phyloP scores from a whole-genome alignment of 2,888 invertebrate species.

The Noctua pronuba region DNA sequence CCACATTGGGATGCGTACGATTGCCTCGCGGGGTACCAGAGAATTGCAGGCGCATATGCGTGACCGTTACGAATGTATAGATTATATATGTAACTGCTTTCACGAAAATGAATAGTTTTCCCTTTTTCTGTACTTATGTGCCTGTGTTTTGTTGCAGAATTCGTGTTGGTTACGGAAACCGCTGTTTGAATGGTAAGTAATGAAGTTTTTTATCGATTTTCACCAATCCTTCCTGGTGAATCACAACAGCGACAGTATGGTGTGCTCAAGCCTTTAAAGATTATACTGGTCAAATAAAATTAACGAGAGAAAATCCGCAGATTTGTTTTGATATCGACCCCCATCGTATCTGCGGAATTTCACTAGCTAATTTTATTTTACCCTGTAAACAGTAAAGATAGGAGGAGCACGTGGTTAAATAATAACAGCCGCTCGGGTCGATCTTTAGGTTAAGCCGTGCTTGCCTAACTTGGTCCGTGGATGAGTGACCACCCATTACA shows the following conservation, averaged over 20 bases:
- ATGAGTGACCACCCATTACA: too few relatives aligned
- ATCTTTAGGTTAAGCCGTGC: too few relatives aligned
- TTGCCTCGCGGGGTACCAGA: conserved; percentile 66
- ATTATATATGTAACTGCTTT: conserved; percentile 71
- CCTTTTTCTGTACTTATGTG: conserved; percentile 44
- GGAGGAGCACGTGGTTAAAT: too few relatives aligned
- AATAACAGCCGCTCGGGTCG: too few relatives aligned
- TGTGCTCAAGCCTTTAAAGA: neutral
- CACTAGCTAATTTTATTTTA: neutral
- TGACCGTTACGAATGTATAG: conserved; percentile 72
- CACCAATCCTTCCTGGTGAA: neutral
- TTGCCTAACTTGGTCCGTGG: too few relatives aligned
- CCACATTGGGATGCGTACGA: conserved; percentile 70
- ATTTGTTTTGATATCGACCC: neutral
- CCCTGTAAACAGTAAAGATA: neutral
- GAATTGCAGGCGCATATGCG: conserved; percentile 70
- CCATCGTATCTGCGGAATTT: neutral
- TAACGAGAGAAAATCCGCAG: neutral
- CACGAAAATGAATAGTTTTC: conserved; percentile 69
- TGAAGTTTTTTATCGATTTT: neutral
- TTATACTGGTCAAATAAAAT: neutral
- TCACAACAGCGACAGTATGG: neutral
- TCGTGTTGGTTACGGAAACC: conserved; percentile 7
- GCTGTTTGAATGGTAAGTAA: conserved; percentile 28
- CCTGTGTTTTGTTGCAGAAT: conserved; percentile 49